Percentiles rank a stretch among this genome's conserved stretches.
phyloP scores from a whole-genome alignment of 2,888 invertebrate genomes.

The Orgyia antiqua region DNA sequence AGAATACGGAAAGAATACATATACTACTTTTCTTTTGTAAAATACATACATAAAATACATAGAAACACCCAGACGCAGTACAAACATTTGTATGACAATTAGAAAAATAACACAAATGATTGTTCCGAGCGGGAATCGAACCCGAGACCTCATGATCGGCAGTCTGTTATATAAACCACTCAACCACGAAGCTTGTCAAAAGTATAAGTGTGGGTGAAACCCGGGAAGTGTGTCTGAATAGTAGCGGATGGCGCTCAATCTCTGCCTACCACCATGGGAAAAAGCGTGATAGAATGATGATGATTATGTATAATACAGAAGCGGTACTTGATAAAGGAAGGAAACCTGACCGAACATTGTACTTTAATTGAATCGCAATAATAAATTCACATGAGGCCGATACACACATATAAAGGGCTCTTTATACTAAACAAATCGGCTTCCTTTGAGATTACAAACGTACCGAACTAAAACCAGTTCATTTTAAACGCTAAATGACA shows the following conservation, averaged over 20 bases:
- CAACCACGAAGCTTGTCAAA: too few relatives aligned
- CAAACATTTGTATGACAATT: neutral
- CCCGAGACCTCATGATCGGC: too few relatives aligned
- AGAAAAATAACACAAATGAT: neutral
- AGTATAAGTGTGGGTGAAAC: too few relatives aligned
- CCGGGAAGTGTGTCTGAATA: too few relatives aligned
- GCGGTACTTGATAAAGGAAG: slow-evolving; percentile 26
- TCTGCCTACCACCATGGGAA: too few relatives aligned
- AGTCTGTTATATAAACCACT: too few relatives aligned
- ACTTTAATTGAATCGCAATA: slow-evolving; percentile 75
- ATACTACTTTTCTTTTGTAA: too few relatives aligned
- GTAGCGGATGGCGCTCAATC: too few relatives aligned
- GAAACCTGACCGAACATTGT: slow-evolving; percentile 61
- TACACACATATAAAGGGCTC: slow-evolving; percentile 62
- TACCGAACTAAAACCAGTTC: slow-evolving; percentile 50
- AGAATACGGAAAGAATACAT: too few relatives aligned
- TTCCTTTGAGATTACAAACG: slow-evolving; percentile 67
- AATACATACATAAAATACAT: neutral
- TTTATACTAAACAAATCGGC: slow-evolving; percentile 77
- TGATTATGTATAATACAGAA: slow-evolving; percentile 17
- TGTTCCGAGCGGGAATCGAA: too few relatives aligned
- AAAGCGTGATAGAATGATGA: slow-evolving; percentile 1
- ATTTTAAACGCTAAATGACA: slow-evolving; percentile 54
- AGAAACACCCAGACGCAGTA: neutral
- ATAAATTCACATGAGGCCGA: slow-evolving; percentile 65